phyloP scores from a whole-genome alignment of 1,140 invertebrate genomes.

The Parasteatoda tepidariorum region DNA sequence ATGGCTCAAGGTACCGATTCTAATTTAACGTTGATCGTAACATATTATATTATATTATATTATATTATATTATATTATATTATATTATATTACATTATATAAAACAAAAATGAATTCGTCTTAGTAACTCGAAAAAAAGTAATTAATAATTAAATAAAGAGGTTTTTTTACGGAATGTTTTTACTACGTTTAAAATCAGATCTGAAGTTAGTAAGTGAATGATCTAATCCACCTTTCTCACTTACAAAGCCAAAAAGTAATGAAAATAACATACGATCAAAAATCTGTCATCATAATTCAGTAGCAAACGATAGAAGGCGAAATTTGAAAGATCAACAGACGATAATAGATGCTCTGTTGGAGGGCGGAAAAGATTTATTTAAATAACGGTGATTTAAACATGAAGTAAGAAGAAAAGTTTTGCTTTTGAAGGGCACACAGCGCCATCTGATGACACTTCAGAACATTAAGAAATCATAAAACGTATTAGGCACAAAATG shows the following conservation, averaged over 20 bases:
- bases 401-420: constrained; percentile 48
- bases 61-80: no score
- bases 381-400: constrained; percentile 57
- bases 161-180: no score
- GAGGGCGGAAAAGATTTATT: constrained; percentile 48
- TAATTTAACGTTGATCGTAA: no score
- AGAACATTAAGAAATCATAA: constrained; percentile 8
- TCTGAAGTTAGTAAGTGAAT: no score
- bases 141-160: no score
- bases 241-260: constrained; percentile 23
- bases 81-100: no score
- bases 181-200: no score
- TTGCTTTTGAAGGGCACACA: not conserved
- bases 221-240: not conserved
- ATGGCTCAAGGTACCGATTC: no score
- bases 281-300: constrained; percentile 48
- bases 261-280: constrained; percentile 38
- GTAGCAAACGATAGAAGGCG: constrained; percentile 21
- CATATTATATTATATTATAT: no score
- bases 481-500: no score
- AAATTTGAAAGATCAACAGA: constrained; percentile 53
- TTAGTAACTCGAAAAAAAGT: no score
- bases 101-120: no score
- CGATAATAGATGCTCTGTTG: constrained; percentile 41
- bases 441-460: constrained; percentile 40